Percentiles rank a stretch among this genome's conserved stretches.
phyloP scores from a whole-genome alignment of 2,888 invertebrate species.

The Pollenia angustigena region DNA sequence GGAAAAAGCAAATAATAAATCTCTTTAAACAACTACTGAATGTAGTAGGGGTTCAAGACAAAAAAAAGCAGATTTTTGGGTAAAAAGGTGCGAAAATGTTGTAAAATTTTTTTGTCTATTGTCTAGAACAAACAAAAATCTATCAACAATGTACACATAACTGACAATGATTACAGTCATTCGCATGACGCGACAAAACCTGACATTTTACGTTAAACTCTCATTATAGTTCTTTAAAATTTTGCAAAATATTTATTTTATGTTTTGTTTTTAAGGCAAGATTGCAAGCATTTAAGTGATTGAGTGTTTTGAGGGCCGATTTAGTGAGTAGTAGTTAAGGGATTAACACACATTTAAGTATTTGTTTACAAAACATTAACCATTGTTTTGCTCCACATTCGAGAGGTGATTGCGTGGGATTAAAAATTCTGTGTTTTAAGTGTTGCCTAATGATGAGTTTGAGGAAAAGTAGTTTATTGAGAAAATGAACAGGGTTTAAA shows the following conservation, averaged over 20 bases:
- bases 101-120: constrained; percentile 37
- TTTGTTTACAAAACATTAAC: constrained; percentile 73
- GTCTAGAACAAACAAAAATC: constrained; percentile 34
- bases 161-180: constrained; percentile 38
- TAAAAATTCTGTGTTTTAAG: constrained; percentile 50
- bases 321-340: constrained; percentile 61
- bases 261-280: constrained; percentile 22
- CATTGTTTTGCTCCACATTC: constrained; percentile 71
- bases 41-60: constrained; percentile 16
- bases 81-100: constrained; percentile 70
- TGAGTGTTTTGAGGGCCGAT: constrained; percentile 19
- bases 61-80: constrained; percentile 31
- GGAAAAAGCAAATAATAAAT: constrained; percentile 64
- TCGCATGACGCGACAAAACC: constrained; percentile 69
- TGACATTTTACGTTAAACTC: constrained; percentile 63
- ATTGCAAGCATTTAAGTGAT: constrained; percentile 26
- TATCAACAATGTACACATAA: neutral
- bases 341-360: constrained; percentile 69
- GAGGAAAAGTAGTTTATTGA: constrained; percentile 64
- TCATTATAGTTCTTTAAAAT: constrained; percentile 41
- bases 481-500: constrained; percentile 56
- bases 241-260: constrained; percentile 5
- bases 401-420: constrained; percentile 66
- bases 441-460: constrained; percentile 56
- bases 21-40: neutral